Evolutionary conservation across 2,797 vertebrate genomes (phyloP).

Genomic region (Australoheros facetus): DNA sequence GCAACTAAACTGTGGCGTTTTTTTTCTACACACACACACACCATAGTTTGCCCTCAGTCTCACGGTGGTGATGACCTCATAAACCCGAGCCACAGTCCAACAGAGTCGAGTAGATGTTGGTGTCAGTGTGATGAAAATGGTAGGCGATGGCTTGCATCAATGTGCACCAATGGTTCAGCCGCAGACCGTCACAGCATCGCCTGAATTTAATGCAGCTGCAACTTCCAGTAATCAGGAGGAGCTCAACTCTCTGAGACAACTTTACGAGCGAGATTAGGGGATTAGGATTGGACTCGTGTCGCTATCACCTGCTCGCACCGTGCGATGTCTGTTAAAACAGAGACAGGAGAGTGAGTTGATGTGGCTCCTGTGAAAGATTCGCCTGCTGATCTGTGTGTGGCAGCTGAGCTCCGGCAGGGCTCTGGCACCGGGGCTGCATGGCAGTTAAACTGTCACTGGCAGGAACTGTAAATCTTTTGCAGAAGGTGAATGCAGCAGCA

Average conservation of each 20-base stretch:
- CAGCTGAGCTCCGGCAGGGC: conserved; percentile 68
- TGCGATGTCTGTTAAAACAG: conserved; percentile 33
- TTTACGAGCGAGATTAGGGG: neutral
- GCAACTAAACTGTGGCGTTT: conserved; percentile 2
- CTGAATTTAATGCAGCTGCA: conserved; percentile 33
- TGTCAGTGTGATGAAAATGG: conserved; percentile 50
- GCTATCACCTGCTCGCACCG: conserved; percentile 26
- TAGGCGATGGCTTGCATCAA: conserved; percentile 60
- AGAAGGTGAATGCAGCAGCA: conserved; percentile 65
- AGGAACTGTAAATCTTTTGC: conserved; percentile 67
- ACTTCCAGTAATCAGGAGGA: conserved; percentile 36
- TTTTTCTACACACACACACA: conserved; percentile 8
- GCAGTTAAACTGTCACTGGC: conserved; percentile 80
- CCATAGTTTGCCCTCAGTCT: conserved; percentile 24
- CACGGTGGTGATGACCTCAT: conserved; percentile 63
- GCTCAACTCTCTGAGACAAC: neutral
- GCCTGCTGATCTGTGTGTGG: conserved; percentile 65
- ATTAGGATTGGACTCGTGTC: neutral
- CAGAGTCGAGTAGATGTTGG: conserved; percentile 25
- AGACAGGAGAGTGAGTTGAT: conserved; percentile 40
- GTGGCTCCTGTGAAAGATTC: conserved; percentile 56
- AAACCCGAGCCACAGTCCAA: conserved; percentile 47
- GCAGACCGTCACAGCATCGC: conserved; percentile 51
- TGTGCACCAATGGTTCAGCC: conserved; percentile 49
- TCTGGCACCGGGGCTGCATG: conserved; percentile 54